phyloP scores from a whole-genome alignment of 2,113 vertebrate species.

The Rousettus leschenaultii region DNA sequence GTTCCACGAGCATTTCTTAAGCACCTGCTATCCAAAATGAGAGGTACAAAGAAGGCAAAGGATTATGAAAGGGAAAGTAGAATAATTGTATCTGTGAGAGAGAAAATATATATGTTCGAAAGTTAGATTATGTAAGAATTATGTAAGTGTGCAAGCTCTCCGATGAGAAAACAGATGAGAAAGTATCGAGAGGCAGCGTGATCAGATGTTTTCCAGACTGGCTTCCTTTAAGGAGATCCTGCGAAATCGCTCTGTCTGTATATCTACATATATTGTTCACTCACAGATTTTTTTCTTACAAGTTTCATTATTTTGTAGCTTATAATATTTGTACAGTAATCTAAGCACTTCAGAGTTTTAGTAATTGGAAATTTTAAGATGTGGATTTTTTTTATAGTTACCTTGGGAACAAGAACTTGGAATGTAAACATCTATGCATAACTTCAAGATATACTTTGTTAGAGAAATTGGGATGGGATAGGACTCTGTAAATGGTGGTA shows the following conservation, averaged over 20 bases:
- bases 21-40: not conserved
- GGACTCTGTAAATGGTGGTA: not conserved
- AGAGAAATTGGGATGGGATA: not conserved
- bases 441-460: not conserved
- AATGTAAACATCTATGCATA: not conserved
- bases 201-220: not conserved
- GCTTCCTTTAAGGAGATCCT: not conserved
- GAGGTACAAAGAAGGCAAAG: not conserved
- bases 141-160: accelerated
- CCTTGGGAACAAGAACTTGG: not conserved
- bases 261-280: not conserved
- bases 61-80: not conserved
- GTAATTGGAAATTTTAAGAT: not conserved
- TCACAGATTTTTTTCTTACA: not conserved
- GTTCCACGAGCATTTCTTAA: not conserved
- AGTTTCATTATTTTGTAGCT: not conserved
- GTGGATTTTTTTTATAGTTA: not conserved
- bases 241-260: not conserved
- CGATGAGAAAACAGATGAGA: not conserved
- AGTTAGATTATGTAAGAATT: not conserved
- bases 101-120: not conserved
- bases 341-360: not conserved
- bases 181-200: accelerated
- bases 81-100: not conserved
- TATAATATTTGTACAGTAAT: not conserved